Evolutionary conservation across 2,797 vertebrate genomes (phyloP).

Genomic region (Oreochromis grahami): DNA sequence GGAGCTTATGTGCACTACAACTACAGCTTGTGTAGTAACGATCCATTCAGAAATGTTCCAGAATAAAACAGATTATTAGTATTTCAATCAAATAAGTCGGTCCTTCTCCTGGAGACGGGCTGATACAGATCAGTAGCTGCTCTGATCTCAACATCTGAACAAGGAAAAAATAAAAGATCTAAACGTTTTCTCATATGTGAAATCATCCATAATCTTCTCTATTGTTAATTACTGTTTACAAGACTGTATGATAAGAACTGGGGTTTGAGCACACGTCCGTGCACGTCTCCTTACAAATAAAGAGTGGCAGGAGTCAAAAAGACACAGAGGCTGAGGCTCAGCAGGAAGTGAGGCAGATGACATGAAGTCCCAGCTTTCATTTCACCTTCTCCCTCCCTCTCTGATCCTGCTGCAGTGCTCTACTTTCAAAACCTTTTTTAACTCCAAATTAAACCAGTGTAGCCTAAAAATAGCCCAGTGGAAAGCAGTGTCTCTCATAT

Average conservation of each 20-base stretch:
- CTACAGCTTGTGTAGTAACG: neutral
- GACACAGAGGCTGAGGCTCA: neutral
- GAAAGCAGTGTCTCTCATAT: neutral
- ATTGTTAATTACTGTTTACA: neutral
- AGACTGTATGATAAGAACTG: neutral
- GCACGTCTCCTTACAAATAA: neutral
- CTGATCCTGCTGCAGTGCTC: slow-evolving; percentile 36
- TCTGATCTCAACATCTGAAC: neutral
- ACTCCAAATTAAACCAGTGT: slow-evolving; percentile 26
- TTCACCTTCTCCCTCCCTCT: neutral
- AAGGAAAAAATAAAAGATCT: neutral
- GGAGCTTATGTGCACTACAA: neutral
- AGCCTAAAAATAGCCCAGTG: slow-evolving; percentile 27
- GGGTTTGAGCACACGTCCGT: neutral
- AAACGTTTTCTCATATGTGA: neutral
- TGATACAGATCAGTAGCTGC: neutral
- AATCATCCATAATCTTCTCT: neutral
- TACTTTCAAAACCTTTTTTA: slow-evolving; percentile 27
- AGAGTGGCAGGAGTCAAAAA: neutral
- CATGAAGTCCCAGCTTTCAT: slow-evolving; percentile 14
- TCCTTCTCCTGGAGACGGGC: neutral
- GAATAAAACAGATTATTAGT: neutral
- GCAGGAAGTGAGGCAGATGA: neutral
- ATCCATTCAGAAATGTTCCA: neutral
- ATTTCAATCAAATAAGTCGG: neutral